A percentile compares a stretch with the other conserved stretches of the same genome.
Evolutionary conservation across 1,140 invertebrate species (phyloP).

Genomic region (Bradynema listronoti): DNA sequence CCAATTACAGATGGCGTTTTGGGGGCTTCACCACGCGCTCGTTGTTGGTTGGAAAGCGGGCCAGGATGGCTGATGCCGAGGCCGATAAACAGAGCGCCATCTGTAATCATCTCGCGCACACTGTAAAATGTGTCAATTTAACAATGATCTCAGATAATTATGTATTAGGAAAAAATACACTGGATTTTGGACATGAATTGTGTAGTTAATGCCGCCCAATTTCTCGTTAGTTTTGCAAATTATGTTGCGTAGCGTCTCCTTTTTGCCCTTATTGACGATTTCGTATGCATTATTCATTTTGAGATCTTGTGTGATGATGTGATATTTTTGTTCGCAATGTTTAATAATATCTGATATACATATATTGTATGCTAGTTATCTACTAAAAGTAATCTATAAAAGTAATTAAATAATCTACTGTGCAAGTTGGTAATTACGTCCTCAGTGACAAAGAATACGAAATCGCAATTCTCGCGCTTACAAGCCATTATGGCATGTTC

Average conservation of each 20-base stretch:
- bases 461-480: constrained; percentile 18
- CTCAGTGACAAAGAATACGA: constrained; percentile 30
- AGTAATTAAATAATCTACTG: constrained; percentile 6
- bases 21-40: constrained; percentile 20
- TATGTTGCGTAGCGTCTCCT: constrained; percentile 23
- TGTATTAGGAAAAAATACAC: too few species aligned
- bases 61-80: constrained; percentile 31
- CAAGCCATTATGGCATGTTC: constrained; percentile 9
- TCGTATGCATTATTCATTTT: constrained; percentile 24
- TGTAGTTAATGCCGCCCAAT: constrained; percentile 28
- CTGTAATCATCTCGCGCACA: constrained; percentile 14
- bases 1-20: constrained; percentile 24
- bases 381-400: neutral
- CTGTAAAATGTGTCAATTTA: constrained; percentile 6
- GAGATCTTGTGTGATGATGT: constrained; percentile 26
- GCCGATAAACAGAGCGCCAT: constrained; percentile 33
- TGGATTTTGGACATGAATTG: constrained; percentile 13
- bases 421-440: constrained; percentile 25
- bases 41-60: constrained; percentile 18
- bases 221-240: constrained; percentile 31
- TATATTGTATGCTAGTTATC: neutral
- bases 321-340: constrained; percentile 27
- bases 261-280: constrained; percentile 24
- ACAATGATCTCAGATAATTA: constrained; percentile 1
- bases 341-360: constrained; percentile 27